Conservation (phyloP, 2,113 vertebrate genomes). For the Ailurus styani region DNA sequence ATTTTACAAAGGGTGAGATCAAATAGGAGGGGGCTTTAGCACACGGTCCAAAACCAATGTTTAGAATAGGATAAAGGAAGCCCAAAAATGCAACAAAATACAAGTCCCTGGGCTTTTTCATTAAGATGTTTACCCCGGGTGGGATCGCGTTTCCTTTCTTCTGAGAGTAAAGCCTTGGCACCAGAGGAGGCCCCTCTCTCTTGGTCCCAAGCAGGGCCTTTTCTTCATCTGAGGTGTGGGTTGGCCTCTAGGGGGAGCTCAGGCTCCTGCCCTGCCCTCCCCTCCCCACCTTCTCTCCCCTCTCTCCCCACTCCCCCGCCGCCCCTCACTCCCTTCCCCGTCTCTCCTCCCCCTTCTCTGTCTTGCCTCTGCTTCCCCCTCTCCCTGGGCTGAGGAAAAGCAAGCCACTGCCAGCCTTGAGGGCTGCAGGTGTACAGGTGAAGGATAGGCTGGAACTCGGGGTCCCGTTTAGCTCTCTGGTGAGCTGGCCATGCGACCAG, state of each 20-base stretch:
- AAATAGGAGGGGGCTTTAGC: not conserved
- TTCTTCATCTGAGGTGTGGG: not conserved
- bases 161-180: not conserved
- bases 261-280: not conserved
- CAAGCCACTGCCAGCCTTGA: rapidly evolving
- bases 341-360: not conserved
- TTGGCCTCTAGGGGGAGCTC: not conserved
- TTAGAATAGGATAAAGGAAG: conserved; percentile 43
- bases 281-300: too few relatives aligned
- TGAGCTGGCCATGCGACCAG: not conserved
- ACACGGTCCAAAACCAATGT: conserved; percentile 43
- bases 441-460: not conserved
- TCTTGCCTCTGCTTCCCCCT: not conserved
- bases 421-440: rapidly evolving
- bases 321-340: too few relatives aligned
- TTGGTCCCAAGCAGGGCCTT: not conserved
- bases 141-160: not conserved
- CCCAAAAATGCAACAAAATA: not conserved
- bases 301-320: not conserved
- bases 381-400: not conserved
- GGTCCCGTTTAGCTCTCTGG: not conserved
- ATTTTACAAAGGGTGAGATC: conserved; percentile 29
- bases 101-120: not conserved
- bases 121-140: not conserved
- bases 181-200: not conserved